These are phyloP conservation scores for Lichenostomus cassidix DNA, from an alignment of 2,113 vertebrate genomes.

Conservation along the genomic window DNA sequence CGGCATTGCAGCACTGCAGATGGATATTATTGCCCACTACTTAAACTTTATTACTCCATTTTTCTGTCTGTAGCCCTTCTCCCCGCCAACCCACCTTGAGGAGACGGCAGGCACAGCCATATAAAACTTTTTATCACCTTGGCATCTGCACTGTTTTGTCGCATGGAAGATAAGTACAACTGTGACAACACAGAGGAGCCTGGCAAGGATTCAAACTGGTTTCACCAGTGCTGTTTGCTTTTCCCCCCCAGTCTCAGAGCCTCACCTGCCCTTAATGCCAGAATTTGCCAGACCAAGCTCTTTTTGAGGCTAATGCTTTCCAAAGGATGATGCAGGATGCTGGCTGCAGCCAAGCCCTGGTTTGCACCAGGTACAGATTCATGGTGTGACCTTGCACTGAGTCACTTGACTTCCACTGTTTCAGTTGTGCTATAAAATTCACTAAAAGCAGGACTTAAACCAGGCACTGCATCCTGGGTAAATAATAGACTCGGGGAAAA, in stretches of 20 bases:
- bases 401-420: slow-evolving; percentile 41
- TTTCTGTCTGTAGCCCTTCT: slow-evolving; percentile 70
- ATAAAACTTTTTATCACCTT: slow-evolving; percentile 71
- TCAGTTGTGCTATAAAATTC: slow-evolving; percentile 28
- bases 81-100: slow-evolving; percentile 71
- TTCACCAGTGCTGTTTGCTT: slow-evolving; percentile 10
- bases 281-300: neutral
- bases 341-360: neutral
- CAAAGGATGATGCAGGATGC: neutral
- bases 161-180: slow-evolving; percentile 29
- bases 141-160: slow-evolving; percentile 54
- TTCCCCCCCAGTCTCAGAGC: neutral
- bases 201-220: neutral
- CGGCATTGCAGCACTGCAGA: slow-evolving; percentile 70
- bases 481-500: neutral
- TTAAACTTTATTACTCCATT: slow-evolving; percentile 75
- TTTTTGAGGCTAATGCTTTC: neutral
- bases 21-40: slow-evolving; percentile 75
- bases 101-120: slow-evolving; percentile 53
- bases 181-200: slow-evolving; percentile 12
- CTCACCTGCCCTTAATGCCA: neutral
- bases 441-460: slow-evolving; percentile 40
- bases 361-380: neutral
- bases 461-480: slow-evolving; percentile 19
- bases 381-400: slow-evolving; percentile 51